phyloP scores from a whole-genome alignment of 2,113 vertebrate species.

The Orientallactaga bullata region DNA sequence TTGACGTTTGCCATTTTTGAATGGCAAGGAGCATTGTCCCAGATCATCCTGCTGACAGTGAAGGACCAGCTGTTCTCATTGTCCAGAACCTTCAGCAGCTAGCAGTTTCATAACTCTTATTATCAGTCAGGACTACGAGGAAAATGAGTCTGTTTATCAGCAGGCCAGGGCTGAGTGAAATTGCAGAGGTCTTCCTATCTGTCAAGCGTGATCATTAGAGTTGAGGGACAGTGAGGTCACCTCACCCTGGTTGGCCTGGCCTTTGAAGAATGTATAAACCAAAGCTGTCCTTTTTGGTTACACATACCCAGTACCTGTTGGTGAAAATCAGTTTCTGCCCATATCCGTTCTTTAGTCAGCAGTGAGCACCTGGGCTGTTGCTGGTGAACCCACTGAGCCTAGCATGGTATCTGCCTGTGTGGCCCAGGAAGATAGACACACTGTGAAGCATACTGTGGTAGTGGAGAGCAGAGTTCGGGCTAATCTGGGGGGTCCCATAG shows the following conservation, averaged over 20 bases:
- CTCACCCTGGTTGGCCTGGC: background rate
- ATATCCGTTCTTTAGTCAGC: background rate
- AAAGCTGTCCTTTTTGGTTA: background rate
- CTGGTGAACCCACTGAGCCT: background rate
- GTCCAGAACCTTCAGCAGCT: slow-evolving; percentile 11
- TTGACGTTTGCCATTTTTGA: background rate
- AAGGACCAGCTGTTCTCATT: background rate
- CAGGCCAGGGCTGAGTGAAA: background rate
- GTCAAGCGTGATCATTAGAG: background rate
- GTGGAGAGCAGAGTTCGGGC: background rate
- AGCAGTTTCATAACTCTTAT: background rate
- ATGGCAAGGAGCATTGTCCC: background rate
- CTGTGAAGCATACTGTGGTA: background rate
- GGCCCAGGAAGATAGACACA: rapidly evolving
- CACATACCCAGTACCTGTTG: rapidly evolving
- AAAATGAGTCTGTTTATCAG: background rate
- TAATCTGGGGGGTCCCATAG: rapidly evolving
- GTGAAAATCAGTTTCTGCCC: background rate
- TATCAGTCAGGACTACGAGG: background rate
- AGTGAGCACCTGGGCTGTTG: background rate
- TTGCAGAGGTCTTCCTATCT: background rate
- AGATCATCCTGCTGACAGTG: background rate
- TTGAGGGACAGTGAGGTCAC: background rate
- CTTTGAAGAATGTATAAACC: no score
- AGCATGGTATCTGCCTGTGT: rapidly evolving